phyloP scores from a whole-genome alignment of 2,113 vertebrate species.

The Osmerus eperlanus region DNA sequence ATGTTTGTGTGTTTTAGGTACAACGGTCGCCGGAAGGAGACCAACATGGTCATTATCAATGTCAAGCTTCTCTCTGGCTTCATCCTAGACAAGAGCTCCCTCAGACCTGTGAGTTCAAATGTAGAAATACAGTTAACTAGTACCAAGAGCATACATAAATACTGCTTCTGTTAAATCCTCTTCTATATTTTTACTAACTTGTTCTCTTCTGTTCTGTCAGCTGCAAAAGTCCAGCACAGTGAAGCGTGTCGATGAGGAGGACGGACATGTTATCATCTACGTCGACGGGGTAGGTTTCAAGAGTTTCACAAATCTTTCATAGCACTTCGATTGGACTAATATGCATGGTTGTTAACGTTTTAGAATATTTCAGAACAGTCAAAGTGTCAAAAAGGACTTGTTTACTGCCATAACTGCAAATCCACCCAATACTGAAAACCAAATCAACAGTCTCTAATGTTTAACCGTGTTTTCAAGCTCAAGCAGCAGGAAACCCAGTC shows the following conservation, averaged over 20 bases:
- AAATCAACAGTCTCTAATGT: no score
- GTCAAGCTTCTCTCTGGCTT: no score
- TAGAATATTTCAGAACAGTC: no score
- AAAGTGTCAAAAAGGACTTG: no score
- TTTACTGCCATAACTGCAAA: no score
- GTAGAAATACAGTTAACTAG: not conserved
- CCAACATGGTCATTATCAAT: constrained; percentile 77
- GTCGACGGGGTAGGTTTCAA: constrained; percentile 61
- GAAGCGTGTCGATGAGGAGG: constrained; percentile 66
- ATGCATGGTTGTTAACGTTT: no score
- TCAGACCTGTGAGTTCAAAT: constrained; percentile 59
- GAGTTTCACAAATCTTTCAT: no score
- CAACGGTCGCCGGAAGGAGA: constrained; percentile 60
- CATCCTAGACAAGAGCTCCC: constrained; percentile 38
- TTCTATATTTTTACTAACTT: not conserved
- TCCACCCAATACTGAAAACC: no score
- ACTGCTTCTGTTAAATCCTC: not conserved
- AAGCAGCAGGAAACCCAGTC: constrained; percentile 32
- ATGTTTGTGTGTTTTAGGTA: constrained; percentile 53
- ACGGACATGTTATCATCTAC: constrained; percentile 69
- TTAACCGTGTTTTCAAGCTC: constrained; percentile 50
- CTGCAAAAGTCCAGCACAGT: constrained; percentile 43
- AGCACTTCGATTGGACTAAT: no score
- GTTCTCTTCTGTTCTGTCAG: constrained; percentile 35
- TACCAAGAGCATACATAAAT: not conserved